Conservation (phyloP, 2,113 vertebrate genomes). For the Lamprotornis superbus region DNA sequence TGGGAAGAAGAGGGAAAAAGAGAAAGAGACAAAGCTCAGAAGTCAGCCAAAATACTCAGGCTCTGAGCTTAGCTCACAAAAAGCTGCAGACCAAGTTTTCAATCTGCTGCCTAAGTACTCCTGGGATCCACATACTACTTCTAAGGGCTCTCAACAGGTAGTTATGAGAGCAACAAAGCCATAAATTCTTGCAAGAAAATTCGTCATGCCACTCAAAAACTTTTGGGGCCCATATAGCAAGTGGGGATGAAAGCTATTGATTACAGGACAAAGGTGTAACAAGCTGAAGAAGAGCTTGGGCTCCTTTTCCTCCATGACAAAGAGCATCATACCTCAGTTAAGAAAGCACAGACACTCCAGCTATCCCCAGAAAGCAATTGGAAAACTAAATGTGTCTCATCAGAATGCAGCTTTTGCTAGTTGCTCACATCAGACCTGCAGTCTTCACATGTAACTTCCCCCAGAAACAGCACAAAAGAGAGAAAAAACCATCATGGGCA, state of each 20-base stretch:
- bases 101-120: background rate
- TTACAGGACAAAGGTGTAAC: background rate
- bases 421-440: background rate
- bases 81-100: background rate
- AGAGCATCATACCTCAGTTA: background rate
- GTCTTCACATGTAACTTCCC: rapidly evolving
- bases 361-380: background rate
- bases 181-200: background rate
- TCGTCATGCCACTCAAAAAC: background rate
- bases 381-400: background rate
- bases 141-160: background rate
- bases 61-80: background rate
- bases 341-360: background rate
- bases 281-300: background rate
- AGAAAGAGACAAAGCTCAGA: background rate
- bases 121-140: background rate
- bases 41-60: background rate
- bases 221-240: background rate
- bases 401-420: background rate
- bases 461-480: background rate
- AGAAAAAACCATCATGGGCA: background rate
- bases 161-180: background rate
- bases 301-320: background rate
- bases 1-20: background rate
- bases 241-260: background rate